phyloP scores from a whole-genome alignment of 2,113 vertebrate genomes.

The Tachysurus vachellii region DNA sequence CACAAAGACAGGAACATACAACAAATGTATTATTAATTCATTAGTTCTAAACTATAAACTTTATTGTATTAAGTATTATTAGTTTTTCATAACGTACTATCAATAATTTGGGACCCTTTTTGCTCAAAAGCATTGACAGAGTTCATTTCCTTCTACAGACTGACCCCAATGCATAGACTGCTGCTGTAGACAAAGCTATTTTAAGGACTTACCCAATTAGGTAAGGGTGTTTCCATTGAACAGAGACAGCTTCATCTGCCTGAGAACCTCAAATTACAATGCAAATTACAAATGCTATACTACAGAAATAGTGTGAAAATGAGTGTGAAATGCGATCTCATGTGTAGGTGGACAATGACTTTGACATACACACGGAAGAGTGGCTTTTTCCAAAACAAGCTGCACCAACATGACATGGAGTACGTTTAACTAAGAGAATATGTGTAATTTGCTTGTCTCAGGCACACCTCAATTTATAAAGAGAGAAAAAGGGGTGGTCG shows the following conservation, averaged over 20 bases:
- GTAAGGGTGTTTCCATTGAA: constrained; percentile 57
- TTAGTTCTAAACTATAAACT: too few species aligned
- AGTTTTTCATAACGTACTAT: neutral
- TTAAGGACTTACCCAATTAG: constrained; percentile 62
- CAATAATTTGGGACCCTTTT: neutral
- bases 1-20: neutral
- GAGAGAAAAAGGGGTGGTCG: neutral
- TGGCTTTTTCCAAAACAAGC: neutral
- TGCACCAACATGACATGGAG: neutral
- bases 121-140: neutral
- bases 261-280: neutral
- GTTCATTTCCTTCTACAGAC: constrained; percentile 35
- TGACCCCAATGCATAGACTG: constrained; percentile 47
- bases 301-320: neutral
- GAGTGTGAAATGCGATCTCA: neutral
- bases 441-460: neutral
- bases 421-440: neutral
- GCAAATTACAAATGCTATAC: neutral
- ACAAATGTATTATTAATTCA: too few species aligned
- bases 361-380: neutral
- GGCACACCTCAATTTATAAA: neutral
- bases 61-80: neutral
- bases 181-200: constrained; percentile 69
- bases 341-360: too few species aligned
- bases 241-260: constrained; percentile 33